These are phyloP conservation scores for Penaeus chinensis DNA, from an alignment of 1,140 invertebrate genomes.

Conservation along the genomic window DNA sequence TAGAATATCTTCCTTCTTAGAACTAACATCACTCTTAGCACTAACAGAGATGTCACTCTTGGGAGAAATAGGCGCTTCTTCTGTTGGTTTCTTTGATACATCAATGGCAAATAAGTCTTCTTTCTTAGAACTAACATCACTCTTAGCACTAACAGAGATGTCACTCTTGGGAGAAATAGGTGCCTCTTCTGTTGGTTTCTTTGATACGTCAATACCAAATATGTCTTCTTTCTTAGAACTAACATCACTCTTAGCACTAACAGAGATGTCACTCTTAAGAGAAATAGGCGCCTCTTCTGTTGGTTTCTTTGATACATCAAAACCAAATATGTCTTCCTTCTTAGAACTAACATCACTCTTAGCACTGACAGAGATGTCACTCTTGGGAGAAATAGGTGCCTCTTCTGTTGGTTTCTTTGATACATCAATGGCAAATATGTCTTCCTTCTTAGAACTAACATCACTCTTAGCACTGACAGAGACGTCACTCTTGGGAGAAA, in stretches of 20 bases:
- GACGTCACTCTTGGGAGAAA: slow-evolving; percentile 8
- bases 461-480: slow-evolving; percentile 6
- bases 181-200: not conserved
- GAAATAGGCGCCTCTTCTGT: not conserved
- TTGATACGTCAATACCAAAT: not conserved
- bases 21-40: slow-evolving; percentile 11
- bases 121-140: slow-evolving; percentile 13
- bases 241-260: slow-evolving; percentile 19
- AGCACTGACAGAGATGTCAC: not conserved
- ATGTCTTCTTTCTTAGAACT: slow-evolving; percentile 3
- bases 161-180: slow-evolving; percentile 13
- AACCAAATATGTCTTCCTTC: not conserved
- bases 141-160: slow-evolving; percentile 11
- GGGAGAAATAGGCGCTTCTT: not conserved
- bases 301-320: not conserved
- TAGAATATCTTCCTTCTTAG: not conserved
- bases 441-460: slow-evolving; percentile 7
- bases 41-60: slow-evolving; percentile 14
- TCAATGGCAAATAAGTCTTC: not conserved
- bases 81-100: not conserved
- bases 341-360: slow-evolving; percentile 15
- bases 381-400: not conserved
- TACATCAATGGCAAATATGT: not conserved
- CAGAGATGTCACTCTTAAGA: slow-evolving; percentile 1
- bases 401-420: slow-evolving; percentile 8